These are phyloP conservation scores for Malachius bipustulatus DNA, from an alignment of 2,888 invertebrate genomes.

Conservation along the genomic window DNA sequence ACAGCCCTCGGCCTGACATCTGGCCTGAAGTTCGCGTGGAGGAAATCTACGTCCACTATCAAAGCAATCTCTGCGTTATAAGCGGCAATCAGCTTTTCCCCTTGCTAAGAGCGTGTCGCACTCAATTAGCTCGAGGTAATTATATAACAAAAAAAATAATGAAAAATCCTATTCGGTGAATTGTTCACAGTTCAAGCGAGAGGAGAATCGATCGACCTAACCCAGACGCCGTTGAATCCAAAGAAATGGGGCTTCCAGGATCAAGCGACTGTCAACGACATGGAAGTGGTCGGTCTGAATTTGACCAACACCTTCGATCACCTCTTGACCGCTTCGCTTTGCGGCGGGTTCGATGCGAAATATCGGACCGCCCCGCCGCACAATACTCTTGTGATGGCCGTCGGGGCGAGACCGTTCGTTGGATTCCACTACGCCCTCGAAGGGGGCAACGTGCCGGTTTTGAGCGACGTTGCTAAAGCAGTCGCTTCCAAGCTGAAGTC, in stretches of 20 bases:
- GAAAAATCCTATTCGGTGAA: conserved; percentile 5
- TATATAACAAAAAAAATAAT: conserved; percentile 2
- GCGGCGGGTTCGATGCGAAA: conserved; percentile 60
- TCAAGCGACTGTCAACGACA: conserved; percentile 63
- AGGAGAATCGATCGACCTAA: conserved; percentile 43
- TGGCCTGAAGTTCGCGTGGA: conserved; percentile 38
- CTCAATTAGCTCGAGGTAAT: conserved; percentile 67
- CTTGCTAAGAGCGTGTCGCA: conserved; percentile 63
- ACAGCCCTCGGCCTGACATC: conserved; percentile 38
- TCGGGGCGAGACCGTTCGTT: conserved; percentile 72
- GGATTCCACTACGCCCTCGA: conserved; percentile 86
- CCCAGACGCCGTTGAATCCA: conserved; percentile 54
- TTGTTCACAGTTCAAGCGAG: conserved; percentile 53
- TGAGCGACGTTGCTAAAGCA: conserved; percentile 87
- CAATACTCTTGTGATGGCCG: conserved; percentile 61
- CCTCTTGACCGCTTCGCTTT: conserved; percentile 65
- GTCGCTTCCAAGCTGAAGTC: conserved; percentile 80
- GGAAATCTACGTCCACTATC: conserved; percentile 66
- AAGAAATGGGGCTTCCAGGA: conserved; percentile 82
- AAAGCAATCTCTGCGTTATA: conserved; percentile 57
- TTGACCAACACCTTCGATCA: conserved; percentile 76
- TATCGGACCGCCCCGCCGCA: conserved; percentile 65
- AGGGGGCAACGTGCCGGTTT: conserved; percentile 67
- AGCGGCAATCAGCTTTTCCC: conserved; percentile 70
- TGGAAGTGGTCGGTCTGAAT: conserved; percentile 60